Percentiles rank a stretch among this genome's conserved stretches.
phyloP scores from a whole-genome alignment of 1,140 invertebrate species.

The Drosophila willistoni region DNA sequence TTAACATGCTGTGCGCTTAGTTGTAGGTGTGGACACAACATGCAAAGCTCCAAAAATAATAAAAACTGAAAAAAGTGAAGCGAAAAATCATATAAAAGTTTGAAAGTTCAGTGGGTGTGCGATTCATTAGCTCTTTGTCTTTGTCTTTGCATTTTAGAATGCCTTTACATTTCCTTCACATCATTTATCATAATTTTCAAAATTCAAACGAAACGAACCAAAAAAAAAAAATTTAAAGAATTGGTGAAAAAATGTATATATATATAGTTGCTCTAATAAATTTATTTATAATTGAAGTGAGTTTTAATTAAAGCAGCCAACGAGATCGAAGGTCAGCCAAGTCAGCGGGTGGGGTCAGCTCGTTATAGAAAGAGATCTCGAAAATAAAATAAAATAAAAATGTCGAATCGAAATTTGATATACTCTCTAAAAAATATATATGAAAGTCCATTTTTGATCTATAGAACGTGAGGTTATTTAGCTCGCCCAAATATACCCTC shows the following conservation, averaged over 20 bases:
- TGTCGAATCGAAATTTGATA: neutral
- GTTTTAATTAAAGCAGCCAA: slow-evolving; percentile 24
- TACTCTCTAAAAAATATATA: neutral
- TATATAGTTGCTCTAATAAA: slow-evolving; percentile 19
- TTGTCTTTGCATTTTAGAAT: slow-evolving; percentile 15
- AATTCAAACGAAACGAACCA: neutral
- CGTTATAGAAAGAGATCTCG: neutral
- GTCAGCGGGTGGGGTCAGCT: neutral
- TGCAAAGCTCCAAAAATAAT: neutral
- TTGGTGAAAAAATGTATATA: neutral
- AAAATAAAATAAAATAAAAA: neutral
- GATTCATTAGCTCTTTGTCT: slow-evolving; percentile 15
- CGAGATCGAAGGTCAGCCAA: slow-evolving; percentile 10
- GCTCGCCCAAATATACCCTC: neutral
- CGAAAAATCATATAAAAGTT: neutral
- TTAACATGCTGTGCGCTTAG: slow-evolving; percentile 25
- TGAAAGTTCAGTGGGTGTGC: slow-evolving; percentile 16
- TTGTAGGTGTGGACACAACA: slow-evolving; percentile 10
- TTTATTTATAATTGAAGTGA: slow-evolving; percentile 29
- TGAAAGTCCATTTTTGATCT: too few species aligned
- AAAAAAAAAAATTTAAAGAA: neutral
- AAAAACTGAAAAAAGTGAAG: neutral
- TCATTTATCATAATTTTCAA: slow-evolving; percentile 28
- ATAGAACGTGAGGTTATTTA: too few species aligned
- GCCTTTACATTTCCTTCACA: slow-evolving; percentile 14